Evolutionary conservation across 2,113 vertebrate genomes (phyloP).

Genomic region (Ursus arctos): DNA sequence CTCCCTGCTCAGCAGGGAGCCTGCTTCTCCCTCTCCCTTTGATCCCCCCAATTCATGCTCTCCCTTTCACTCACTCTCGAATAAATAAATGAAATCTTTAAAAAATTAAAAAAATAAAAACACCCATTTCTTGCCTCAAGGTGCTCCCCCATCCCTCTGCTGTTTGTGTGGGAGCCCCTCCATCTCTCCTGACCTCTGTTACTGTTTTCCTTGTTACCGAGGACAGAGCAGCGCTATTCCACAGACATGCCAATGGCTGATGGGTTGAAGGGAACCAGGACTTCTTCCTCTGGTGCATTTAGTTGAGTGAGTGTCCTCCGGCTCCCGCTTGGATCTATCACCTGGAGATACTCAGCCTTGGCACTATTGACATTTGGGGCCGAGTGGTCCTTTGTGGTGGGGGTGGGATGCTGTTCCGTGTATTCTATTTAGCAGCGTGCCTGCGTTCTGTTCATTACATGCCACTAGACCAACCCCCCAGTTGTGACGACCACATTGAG

Average conservation of each 20-base stretch:
- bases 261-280: neutral
- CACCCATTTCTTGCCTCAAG: neutral
- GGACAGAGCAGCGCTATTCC: neutral
- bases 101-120: neutral
- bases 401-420: rapidly evolving
- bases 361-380: rapidly evolving
- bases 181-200: neutral
- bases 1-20: neutral
- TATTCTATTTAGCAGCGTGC: rapidly evolving
- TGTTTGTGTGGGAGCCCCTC: neutral
- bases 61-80: neutral
- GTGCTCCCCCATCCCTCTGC: neutral
- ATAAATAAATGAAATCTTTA: neutral
- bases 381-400: neutral
- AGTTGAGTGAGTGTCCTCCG: too few relatives aligned
- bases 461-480: neutral
- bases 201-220: neutral
- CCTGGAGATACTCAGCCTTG: neutral
- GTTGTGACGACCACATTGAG: neutral
- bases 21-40: neutral
- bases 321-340: neutral
- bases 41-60: neutral
- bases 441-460: too few relatives aligned
- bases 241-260: neutral
- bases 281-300: neutral